phyloP scores from a whole-genome alignment of 2,797 vertebrate genomes.

The Argya squamiceps region DNA sequence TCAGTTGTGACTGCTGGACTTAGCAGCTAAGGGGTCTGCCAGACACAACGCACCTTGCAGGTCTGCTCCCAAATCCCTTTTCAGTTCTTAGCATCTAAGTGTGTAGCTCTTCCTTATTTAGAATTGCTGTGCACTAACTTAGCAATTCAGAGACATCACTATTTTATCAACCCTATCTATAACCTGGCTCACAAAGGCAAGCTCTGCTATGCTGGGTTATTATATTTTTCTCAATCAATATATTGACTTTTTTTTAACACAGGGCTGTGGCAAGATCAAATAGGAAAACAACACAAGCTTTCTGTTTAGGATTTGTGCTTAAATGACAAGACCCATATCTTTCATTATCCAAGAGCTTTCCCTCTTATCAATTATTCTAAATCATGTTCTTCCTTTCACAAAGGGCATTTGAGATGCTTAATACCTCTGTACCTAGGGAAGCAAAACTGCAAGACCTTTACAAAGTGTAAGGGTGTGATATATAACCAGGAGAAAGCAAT shows the following conservation, averaged over 20 bases:
- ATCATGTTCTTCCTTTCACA: background rate
- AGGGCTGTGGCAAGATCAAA: background rate
- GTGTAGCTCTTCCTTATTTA: background rate
- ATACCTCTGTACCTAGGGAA: background rate
- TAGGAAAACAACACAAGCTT: background rate
- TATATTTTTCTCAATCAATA: conserved; percentile 20
- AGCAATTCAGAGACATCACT: background rate
- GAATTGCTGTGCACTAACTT: background rate
- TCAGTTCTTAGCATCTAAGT: background rate
- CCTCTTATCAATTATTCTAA: background rate
- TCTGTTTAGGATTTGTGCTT: background rate
- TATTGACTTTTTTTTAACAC: background rate
- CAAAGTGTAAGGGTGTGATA: background rate
- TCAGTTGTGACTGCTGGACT: background rate
- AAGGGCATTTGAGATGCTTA: background rate
- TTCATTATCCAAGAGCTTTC: background rate
- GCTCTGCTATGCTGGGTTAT: background rate
- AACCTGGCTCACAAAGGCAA: background rate
- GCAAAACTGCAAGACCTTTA: background rate
- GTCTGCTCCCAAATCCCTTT: background rate
- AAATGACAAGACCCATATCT: background rate
- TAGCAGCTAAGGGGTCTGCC: background rate
- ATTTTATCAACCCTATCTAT: background rate
- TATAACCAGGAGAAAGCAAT: background rate
- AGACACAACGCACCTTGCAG: background rate